Conservation (phyloP, 2,888 invertebrate genomes). For the Diarsia mendica region DNA sequence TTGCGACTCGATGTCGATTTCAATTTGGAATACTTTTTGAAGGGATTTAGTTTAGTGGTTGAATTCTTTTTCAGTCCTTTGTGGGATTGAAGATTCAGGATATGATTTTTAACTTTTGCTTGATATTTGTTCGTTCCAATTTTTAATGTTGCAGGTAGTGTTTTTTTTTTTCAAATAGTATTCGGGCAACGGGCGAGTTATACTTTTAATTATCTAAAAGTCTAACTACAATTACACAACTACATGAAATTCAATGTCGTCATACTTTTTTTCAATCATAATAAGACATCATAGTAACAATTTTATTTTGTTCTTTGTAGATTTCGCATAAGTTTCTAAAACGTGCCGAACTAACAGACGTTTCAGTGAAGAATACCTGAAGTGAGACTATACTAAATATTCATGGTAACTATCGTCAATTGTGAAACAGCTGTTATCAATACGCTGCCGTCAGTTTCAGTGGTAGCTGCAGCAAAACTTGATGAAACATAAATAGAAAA, state of each 20-base stretch:
- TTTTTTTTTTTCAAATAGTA: too few species aligned
- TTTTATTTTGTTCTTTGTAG: background rate
- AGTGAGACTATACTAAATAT: background rate
- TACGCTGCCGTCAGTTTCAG: too few species aligned
- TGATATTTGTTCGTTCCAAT: too few species aligned
- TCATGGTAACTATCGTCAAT: background rate
- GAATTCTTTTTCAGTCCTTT: background rate
- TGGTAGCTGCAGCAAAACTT: background rate
- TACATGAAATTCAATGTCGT: background rate
- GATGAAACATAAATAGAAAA: background rate
- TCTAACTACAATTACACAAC: background rate
- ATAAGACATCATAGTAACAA: background rate
- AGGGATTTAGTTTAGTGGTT: background rate
- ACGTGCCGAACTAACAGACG: background rate
- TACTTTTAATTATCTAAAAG: too few species aligned
- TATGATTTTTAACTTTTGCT: background rate
- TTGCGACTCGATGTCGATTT: constrained; percentile 59
- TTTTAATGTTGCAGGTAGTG: too few species aligned
- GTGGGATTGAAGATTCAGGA: background rate
- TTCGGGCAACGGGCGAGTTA: too few species aligned
- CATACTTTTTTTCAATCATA: background rate
- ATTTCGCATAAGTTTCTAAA: constrained; percentile 5
- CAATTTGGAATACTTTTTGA: constrained; percentile 38
- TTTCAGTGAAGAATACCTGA: background rate
- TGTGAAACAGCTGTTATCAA: background rate